Conservation (phyloP, 2,888 invertebrate species). For the Noctua janthina region DNA sequence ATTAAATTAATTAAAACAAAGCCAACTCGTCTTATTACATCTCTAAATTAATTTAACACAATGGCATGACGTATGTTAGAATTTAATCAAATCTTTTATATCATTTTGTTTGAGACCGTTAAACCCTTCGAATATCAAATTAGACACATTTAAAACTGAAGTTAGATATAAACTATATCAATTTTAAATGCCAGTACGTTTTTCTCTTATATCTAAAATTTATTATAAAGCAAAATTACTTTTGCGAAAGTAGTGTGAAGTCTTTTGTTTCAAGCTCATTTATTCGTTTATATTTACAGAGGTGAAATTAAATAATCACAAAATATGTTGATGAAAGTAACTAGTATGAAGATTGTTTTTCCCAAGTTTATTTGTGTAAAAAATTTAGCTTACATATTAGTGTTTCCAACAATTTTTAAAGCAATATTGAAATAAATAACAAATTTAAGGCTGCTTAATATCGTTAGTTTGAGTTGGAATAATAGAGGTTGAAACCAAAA, state of each 20-base stretch:
- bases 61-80: neutral
- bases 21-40: neutral
- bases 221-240: neutral
- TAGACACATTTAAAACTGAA: neutral
- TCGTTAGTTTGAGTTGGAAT: neutral
- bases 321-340: neutral
- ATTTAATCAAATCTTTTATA: constrained; percentile 43
- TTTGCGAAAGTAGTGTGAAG: neutral
- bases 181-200: constrained; percentile 3
- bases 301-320: neutral
- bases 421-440: neutral
- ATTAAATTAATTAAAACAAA: neutral
- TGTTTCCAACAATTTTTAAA: no score
- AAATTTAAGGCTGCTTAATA: neutral
- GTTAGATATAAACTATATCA: neutral
- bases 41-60: constrained; percentile 30
- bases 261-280: neutral
- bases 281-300: neutral
- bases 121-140: constrained; percentile 16
- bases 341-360: neutral
- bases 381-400: neutral
- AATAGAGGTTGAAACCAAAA: neutral
- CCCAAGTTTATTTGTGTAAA: neutral
- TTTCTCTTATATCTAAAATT: neutral
- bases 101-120: neutral